These are phyloP conservation scores for Clanis bilineata DNA, from an alignment of 2,888 invertebrate genomes.

Conservation along the genomic window DNA sequence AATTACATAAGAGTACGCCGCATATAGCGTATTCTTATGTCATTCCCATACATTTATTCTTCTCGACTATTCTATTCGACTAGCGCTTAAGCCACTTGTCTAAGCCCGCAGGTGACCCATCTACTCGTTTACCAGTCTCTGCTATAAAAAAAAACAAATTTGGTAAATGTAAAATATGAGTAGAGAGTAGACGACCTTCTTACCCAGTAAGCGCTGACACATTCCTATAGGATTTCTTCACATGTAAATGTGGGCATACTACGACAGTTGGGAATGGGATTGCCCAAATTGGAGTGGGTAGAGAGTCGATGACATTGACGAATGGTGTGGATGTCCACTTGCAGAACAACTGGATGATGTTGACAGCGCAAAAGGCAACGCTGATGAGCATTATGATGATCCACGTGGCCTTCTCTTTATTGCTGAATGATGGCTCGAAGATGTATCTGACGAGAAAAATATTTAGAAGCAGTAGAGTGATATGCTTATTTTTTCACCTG, in stretches of 20 bases:
- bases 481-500: background rate
- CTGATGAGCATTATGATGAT: slow-evolving; percentile 64
- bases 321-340: slow-evolving; percentile 73
- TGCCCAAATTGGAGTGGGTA: slow-evolving; percentile 73
- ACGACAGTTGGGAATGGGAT: slow-evolving; percentile 75
- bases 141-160: too few species aligned
- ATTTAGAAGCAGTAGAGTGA: background rate
- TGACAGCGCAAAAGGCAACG: slow-evolving; percentile 61
- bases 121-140: too few species aligned
- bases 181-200: too few species aligned
- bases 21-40: too few species aligned
- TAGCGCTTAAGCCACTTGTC: too few species aligned
- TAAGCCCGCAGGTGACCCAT: too few species aligned
- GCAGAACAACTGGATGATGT: slow-evolving; percentile 64
- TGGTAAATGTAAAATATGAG: too few species aligned
- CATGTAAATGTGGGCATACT: slow-evolving; percentile 69
- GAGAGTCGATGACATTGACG: slow-evolving; percentile 73
- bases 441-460: slow-evolving; percentile 54
- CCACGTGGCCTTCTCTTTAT: slow-evolving; percentile 64
- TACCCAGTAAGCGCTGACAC: slow-evolving; percentile 58
- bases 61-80: too few species aligned
- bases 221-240: slow-evolving; percentile 60
- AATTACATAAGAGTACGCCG: too few species aligned
- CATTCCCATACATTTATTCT: too few species aligned
- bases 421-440: slow-evolving; percentile 67